A percentile compares a stretch with the other conserved stretches of the same genome.
Conservation (phyloP, 2,113 vertebrate genomes). For the Limanda limanda region DNA sequence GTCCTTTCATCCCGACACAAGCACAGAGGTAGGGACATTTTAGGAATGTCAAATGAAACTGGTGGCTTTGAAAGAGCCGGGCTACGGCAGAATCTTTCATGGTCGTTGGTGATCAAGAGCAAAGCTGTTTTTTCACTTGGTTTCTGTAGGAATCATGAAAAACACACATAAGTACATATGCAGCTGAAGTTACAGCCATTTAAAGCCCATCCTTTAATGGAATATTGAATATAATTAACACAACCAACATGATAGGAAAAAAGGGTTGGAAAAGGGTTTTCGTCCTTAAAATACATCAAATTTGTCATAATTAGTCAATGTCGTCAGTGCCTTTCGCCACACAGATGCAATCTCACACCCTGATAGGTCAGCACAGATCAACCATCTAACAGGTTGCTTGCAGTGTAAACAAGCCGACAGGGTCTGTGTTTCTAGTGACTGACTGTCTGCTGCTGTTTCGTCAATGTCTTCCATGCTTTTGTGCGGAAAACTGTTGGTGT, state of each 20-base stretch:
- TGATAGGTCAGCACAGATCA: background rate
- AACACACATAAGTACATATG: background rate
- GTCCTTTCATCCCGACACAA: background rate
- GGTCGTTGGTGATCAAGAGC: background rate
- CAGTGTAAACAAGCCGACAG: slow-evolving; percentile 59
- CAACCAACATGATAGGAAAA: background rate
- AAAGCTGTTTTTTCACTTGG: background rate
- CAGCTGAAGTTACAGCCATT: too few species aligned
- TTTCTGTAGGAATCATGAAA: background rate
- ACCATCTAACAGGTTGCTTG: slow-evolving; percentile 43
- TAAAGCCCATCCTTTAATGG: too few species aligned
- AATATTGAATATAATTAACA: background rate
- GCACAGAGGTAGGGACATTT: background rate
- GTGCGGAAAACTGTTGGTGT: slow-evolving; percentile 43
- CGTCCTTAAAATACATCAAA: background rate
- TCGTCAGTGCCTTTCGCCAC: background rate
- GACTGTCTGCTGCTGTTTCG: slow-evolving; percentile 52
- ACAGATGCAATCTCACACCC: background rate
- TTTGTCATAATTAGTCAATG: background rate
- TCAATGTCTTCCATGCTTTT: slow-evolving; percentile 56
- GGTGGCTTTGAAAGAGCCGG: background rate
- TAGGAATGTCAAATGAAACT: background rate
- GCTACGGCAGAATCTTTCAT: background rate
- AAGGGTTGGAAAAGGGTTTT: background rate
- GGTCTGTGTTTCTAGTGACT: slow-evolving; percentile 40